Evolutionary conservation across 2,797 vertebrate genomes (phyloP), one percentile per base, ranked within the genome.

Genomic region (Hipposideros larvatus): DNA sequence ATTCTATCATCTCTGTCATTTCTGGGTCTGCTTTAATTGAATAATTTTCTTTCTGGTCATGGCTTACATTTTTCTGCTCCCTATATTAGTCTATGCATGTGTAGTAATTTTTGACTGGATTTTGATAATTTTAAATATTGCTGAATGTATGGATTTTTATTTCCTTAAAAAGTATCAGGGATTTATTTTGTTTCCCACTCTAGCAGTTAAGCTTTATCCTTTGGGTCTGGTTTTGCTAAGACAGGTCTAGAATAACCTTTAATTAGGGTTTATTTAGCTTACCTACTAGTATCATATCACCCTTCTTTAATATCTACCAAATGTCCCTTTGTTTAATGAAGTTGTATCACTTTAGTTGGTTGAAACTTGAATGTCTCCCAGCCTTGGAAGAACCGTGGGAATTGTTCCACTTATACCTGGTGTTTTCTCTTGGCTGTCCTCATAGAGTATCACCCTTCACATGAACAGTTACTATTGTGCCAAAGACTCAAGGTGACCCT

Each of bases 101-200:
- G 2, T 21, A 90, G 28, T 41, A 59, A 85, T 63, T 89, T 85
- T 48, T 19, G 6, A 61, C 53, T 90, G 15, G 3, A 77, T 77
- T 26, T 53, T 95, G 15, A 80, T 61, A 11, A 48, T 85, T 96
- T 95, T 61, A 77, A 93, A 87, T 51, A 80, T 53, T 78, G 7
- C 31, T 53, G 16, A 70, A 18, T 80, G 10, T 74, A 31, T 65
- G 4, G 15, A 63, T 87, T 77, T 95, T 90, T 22, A 34, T 87
- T 75, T 90, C 8, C 53, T 93, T 79, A 66, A 73, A 53, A 80
- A 53, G 5, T 63, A 3, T 78, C 13, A 34, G 55, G 31, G n/a
- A 70, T 82, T 82, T 68, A 13, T 37, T 24, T 59, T 68, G 53
- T 85, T 71, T 86, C 14, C 48, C 48, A 24, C 28, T 92, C 4